These are phyloP conservation scores for Paraescarpia echinospica DNA, from an alignment of 1,140 invertebrate genomes.

Conservation along the genomic window DNA sequence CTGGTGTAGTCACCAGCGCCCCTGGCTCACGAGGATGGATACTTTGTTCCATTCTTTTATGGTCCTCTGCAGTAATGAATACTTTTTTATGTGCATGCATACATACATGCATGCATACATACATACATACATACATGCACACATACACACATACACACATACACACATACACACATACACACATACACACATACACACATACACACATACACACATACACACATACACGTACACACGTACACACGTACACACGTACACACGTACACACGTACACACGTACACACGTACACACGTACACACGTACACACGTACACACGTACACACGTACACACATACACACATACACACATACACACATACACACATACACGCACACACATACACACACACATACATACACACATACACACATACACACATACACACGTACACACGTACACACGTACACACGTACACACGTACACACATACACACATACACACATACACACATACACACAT, in stretches of 20 bases:
- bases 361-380: background rate
- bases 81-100: too few relatives aligned
- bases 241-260: too few relatives aligned
- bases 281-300: background rate
- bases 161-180: too few relatives aligned
- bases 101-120: too few relatives aligned
- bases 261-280: background rate
- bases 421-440: background rate
- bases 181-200: too few relatives aligned
- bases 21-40: background rate
- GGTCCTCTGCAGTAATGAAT: background rate
- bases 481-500: conserved; percentile 14
- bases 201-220: too few relatives aligned
- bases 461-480: conserved; percentile 15
- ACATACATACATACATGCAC: too few relatives aligned
- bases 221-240: too few relatives aligned
- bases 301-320: background rate
- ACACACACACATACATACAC: background rate
- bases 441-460: background rate
- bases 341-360: background rate
- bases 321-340: background rate
- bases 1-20: too few relatives aligned
- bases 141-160: too few relatives aligned
- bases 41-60: background rate
- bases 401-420: conserved; percentile 1